Conservation (phyloP, 2,113 vertebrate species). For the Neogobius melanostomus region DNA sequence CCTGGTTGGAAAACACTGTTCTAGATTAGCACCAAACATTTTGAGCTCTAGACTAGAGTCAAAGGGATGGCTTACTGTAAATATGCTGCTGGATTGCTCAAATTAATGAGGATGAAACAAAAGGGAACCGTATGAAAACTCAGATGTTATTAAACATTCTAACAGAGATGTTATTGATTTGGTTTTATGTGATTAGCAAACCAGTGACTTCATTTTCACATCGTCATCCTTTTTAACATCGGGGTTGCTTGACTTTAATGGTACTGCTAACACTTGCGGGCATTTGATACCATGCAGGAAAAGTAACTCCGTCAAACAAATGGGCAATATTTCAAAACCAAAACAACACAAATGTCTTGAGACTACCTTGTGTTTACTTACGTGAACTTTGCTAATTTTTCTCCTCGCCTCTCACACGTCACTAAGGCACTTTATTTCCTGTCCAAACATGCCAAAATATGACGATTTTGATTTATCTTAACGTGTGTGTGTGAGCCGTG, state of each 20-base stretch:
- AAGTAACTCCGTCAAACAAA: conserved; percentile 46
- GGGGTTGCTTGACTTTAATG: not conserved
- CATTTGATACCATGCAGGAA: conserved; percentile 11
- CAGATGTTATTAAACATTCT: too few species aligned
- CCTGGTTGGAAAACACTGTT: too few species aligned
- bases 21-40: too few species aligned
- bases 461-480: conserved; percentile 80
- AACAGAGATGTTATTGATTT: too few species aligned
- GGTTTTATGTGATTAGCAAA: too few species aligned
- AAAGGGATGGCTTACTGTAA: too few species aligned
- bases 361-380: conserved; percentile 69
- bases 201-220: not conserved
- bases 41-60: too few species aligned
- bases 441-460: conserved; percentile 79
- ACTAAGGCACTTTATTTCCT: conserved; percentile 80
- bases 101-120: too few species aligned
- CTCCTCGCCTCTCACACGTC: conserved; percentile 77
- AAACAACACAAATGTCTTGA: conserved; percentile 53
- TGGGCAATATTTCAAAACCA: conserved; percentile 49
- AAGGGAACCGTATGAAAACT: too few species aligned
- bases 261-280: not conserved
- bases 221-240: not conserved
- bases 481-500: conserved; percentile 76
- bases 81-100: too few species aligned
- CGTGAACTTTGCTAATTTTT: conserved; percentile 81